Base-by-base conservation (phyloP, 2,113 vertebrate genomes). In the Prietella phreatophila region DNA sequence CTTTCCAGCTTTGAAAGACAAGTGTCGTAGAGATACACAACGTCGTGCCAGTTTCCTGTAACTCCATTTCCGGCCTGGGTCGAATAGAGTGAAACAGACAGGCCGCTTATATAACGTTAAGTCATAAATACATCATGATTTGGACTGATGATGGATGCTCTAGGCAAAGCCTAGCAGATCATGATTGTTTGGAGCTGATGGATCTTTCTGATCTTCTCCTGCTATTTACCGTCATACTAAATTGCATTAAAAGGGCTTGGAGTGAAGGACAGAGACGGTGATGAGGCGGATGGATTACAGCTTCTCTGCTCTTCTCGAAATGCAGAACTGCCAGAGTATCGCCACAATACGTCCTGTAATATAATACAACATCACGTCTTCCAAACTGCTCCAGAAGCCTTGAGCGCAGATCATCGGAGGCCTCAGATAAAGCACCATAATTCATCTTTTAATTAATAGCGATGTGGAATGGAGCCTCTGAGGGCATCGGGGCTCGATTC, bases 371-470 rank as follows among this genome's bases (percentile, higher is more conserved):
- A 61, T 89, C 90, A 92, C 84, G 82, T 67, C 86, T 82, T 39
- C 89, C 83, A 84, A 87, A 90, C 83, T 60, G 85, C 89, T 84
- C 82, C 85, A 36, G 69, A 87, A 85, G 82, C 88, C 69, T 61
- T 60, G 83, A 86, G 88, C 85, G 87, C 78, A 90, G 91, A 93
- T 94, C 86, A 93, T 91, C 92, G 76, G 67, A 76, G 42, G 87
- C 20, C 89, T 93, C 93, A 92, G 94, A 95, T 95, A 94, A 94
- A 88, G 80, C 79, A 82, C 88, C 88, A 93, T 93, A 93, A 95
- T 94, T 96, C 93, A 94, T 94, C 93, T 93, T 95, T 92, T 95
- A 95, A 96, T 95, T 94, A 95, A 95, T 94, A 93, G 88, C 91
- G 61, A 67, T 67, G 82, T 84, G 82, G 82, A 84, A 84, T 84